Evolutionary conservation across 2,888 invertebrate genomes (phyloP).

Genomic region (Cryptocephalus primarius): DNA sequence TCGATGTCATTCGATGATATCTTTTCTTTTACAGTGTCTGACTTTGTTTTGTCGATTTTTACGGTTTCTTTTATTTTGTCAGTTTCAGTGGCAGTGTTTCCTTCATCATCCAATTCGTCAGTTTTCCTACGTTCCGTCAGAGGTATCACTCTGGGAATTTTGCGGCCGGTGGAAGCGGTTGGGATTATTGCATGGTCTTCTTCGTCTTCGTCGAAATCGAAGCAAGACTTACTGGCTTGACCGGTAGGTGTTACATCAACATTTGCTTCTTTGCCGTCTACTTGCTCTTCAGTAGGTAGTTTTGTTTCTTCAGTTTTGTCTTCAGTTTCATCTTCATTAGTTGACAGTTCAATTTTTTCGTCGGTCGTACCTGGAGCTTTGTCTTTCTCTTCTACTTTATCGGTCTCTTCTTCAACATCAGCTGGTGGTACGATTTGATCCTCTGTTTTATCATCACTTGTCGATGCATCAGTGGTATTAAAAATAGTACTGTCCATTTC

Average conservation of each 20-base stretch:
- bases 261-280: neutral
- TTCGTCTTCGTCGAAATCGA: constrained; percentile 69
- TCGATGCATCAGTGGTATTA: neutral
- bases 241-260: constrained; percentile 25
- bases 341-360: neutral
- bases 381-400: neutral
- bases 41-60: constrained; percentile 14
- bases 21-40: constrained; percentile 14
- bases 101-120: constrained; percentile 7
- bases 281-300: neutral
- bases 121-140: constrained; percentile 32
- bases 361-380: neutral
- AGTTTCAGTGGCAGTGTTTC: constrained; percentile 8
- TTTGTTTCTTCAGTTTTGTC: neutral
- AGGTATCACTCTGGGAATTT: constrained; percentile 51
- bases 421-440: neutral
- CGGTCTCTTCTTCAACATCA: neutral
- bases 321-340: constrained; percentile 1
- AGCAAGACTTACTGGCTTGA: constrained; percentile 47
- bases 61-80: constrained; percentile 20
- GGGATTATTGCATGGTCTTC: constrained; percentile 47
- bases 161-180: constrained; percentile 39
- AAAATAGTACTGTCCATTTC: neutral
- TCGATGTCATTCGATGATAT: constrained; percentile 21
- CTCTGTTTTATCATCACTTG: neutral